Base-by-base conservation (phyloP, 64 coral and sea anemone genomes). In the Stichodactyla helianthus region DNA sequence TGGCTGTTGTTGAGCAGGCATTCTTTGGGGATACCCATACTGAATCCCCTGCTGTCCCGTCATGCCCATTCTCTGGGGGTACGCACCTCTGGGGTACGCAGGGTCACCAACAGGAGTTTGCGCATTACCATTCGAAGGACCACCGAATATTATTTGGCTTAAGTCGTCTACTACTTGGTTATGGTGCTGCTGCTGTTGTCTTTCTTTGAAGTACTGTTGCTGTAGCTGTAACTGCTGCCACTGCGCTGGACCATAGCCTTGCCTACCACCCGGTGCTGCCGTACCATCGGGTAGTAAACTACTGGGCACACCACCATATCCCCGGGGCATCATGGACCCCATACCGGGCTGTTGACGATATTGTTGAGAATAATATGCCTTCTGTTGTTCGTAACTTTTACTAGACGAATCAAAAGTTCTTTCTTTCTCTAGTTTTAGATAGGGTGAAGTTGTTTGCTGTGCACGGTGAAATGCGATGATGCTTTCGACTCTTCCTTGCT, bases 381-480 rank as follows among this genome's bases (percentile, higher is more conserved):
- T 96, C 51, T 95, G 94, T 55, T 93, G 88, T 1, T 91, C 93
- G 74, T 88, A 89, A 26, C 83, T 56, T 55, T 76, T 82, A 23
- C 27, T 74, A 23, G 68, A 74, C 7, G 68, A 31, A 59, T 87
- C 87, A 58, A 87, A 63, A 25, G 83, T 86, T 9, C 74, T 61
- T 31, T 82, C 86, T 77, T 92, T 91, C 74, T 95, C 93, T 55
- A 95, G n/a, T 89, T 82, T 92, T 59, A 95, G 70, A 85, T 90
- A 95, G 25, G 90, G 97, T 51, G 92, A 92, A 50, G 84, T 99
- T 14, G 93, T 82, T 51, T 87, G 90, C 63, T 99, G 93, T 14
- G 97, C 90, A 53, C 85, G 90, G 52, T 99, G 97, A 27, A 90
- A 99, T 55, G 97, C 35, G 9, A 94, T 88, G 31, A 99, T 99